These are phyloP conservation scores for Parnassius smintheus DNA, from an alignment of 2,888 invertebrate species.

Conservation along the genomic window DNA sequence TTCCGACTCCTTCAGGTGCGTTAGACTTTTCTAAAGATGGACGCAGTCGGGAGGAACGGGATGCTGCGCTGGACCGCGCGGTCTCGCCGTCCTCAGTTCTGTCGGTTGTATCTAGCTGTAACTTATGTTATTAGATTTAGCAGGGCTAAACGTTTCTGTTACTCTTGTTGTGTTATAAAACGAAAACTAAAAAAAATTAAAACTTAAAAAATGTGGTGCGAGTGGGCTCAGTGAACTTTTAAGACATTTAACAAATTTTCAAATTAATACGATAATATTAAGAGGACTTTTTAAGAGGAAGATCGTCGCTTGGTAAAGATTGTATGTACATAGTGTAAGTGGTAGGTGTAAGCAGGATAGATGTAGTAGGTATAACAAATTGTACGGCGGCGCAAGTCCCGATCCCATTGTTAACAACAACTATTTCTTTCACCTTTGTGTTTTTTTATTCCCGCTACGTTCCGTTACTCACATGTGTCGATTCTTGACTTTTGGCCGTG, in stretches of 20 bases:
- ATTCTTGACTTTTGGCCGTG: constrained; percentile 26
- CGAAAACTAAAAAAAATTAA: constrained; percentile 44
- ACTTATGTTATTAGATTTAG: constrained; percentile 65
- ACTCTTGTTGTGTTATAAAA: constrained; percentile 65
- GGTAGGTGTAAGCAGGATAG: constrained; percentile 71
- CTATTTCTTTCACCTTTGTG: constrained; percentile 28
- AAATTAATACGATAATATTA: constrained; percentile 78
- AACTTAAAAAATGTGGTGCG: constrained; percentile 63
- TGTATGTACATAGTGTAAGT: constrained; percentile 78
- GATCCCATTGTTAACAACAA: constrained; percentile 33
- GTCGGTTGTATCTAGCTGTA: constrained; percentile 64
- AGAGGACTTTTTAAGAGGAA: constrained; percentile 71
- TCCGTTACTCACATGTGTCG: constrained; percentile 54
- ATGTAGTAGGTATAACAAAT: constrained; percentile 81
- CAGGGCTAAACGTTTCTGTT: constrained; percentile 65
- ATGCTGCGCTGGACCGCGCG: neutral
- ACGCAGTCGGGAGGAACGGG: no score
- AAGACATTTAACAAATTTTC: constrained; percentile 81
- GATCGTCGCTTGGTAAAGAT: constrained; percentile 68
- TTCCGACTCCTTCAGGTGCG: neutral
- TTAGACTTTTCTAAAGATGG: neutral
- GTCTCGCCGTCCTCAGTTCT: neutral
- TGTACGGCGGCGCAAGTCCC: constrained; percentile 58
- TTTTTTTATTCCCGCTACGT: constrained; percentile 34
- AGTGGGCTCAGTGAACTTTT: constrained; percentile 72